Base-by-base conservation (phyloP, 2,888 invertebrate genomes). In the Heliconius hortense region DNA sequence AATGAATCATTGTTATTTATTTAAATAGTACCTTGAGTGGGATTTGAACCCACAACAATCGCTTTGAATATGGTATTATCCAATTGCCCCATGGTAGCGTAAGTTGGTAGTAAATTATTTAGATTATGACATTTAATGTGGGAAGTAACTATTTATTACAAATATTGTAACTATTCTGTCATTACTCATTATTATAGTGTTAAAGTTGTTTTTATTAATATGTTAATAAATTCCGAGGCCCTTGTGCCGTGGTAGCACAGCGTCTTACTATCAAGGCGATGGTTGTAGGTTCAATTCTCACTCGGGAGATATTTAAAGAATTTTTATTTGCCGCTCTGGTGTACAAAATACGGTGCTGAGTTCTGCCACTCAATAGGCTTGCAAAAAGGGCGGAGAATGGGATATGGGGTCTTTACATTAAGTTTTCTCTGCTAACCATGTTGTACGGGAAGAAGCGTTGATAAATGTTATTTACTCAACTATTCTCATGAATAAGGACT, bases 61-160 rank as follows among this genome's bases (percentile, higher is more conserved):
- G 1, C 5, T 64, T 13, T n/a, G 35, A 64, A 64, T n/a, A 39
- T 35, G 31, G 5, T 35, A 31, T 64, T 24, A 64, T 64, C 13
- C 64, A 64, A 39, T 64, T 39, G 39, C 24, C 5, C n/a, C 24
- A 24, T 24, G 24, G 24, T 24, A 8, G 35, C 35, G n/a, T 66
- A 66, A 60, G 39, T 31, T 60, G 26, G 39, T 24, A 71, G 39
- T 71, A n/a, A 26, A 59, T 39, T 43, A 39, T 26, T 21, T 43
- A 43, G 60, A 39, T 60, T 39, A 18, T 62, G 43, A 62, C 74
- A 59, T 60, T 74, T 48, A n/a, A 62, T 68, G 62, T 68, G 62
- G 74, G 74, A 74, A 74, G 68, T 69, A 59, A 43, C 15, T 74
- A 48, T 31, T 74, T 74, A 39, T 53, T 53, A 53, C 21, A 43